Percentiles rank a stretch among this genome's conserved stretches.
These are phyloP conservation scores for Montipora capricornis DNA, from an alignment of 64 coral and sea anemone genomes.

Conservation along the genomic window DNA sequence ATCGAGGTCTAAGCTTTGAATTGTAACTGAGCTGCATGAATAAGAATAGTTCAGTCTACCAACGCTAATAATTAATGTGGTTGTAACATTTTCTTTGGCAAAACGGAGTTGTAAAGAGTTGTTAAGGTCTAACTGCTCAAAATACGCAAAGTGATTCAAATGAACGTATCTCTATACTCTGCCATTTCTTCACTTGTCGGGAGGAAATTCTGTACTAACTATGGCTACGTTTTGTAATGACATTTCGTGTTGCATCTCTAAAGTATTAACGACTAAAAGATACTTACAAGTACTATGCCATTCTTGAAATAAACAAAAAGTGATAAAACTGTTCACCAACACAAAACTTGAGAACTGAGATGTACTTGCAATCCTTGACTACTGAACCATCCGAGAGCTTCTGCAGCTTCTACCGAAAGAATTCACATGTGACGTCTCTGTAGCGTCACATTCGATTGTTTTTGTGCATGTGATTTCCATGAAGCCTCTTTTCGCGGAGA, in stretches of 20 bases:
- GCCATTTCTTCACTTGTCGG: too few species aligned
- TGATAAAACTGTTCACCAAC: neutral
- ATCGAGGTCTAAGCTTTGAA: neutral
- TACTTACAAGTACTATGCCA: neutral
- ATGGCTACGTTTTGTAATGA: neutral
- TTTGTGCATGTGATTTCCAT: too few species aligned
- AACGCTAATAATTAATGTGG: neutral
- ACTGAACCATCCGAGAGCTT: neutral
- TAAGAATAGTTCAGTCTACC: neutral
- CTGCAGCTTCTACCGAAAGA: neutral
- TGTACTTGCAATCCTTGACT: neutral
- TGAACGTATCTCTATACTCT: neutral
- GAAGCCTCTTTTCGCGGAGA: neutral
- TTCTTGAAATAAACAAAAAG: neutral
- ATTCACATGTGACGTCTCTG: neutral
- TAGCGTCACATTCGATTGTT: neutral
- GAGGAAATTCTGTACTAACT: too few species aligned
- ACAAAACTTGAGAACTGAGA: neutral
- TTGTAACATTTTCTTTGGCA: neutral
- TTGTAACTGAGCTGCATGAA: neutral
- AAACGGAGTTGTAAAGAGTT: neutral
- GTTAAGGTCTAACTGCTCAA: neutral
- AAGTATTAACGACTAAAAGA: neutral
- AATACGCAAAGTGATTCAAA: neutral
- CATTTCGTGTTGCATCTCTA: neutral